Percentiles rank a stretch among this genome's conserved stretches.
phyloP scores from a whole-genome alignment of 35 echinoderm and acorn worm genomes.

The Heliocidaris erythrogramma region DNA sequence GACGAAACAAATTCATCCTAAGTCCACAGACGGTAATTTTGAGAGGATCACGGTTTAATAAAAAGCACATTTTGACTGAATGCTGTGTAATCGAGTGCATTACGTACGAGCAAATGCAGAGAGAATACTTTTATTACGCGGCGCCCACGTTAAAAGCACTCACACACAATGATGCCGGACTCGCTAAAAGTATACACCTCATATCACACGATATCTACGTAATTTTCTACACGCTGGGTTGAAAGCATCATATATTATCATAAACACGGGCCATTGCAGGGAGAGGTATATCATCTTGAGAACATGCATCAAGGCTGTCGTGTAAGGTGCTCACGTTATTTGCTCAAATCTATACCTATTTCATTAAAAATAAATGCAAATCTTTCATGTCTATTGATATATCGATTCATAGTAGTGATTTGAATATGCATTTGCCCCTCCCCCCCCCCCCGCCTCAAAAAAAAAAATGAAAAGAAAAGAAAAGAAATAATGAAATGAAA shows the following conservation, averaged over 20 bases:
- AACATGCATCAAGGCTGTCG: background rate
- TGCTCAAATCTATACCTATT: background rate
- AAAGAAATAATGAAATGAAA: no score
- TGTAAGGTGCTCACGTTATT: background rate
- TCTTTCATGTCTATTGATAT: background rate
- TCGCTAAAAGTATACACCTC: background rate
- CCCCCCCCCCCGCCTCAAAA: no score
- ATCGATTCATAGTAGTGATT: background rate
- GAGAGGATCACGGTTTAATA: background rate
- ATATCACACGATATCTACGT: background rate
- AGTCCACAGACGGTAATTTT: background rate
- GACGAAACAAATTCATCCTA: background rate
- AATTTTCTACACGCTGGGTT: background rate
- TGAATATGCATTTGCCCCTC: background rate
- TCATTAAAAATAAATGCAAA: background rate
- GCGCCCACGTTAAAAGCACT: background rate
- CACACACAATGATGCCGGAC: background rate
- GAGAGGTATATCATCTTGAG: background rate
- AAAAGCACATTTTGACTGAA: background rate
- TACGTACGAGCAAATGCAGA: background rate
- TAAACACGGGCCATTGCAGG: background rate
- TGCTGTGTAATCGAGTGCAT: background rate
- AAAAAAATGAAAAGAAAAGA: no score
- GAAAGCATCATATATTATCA: background rate
- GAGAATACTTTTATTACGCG: background rate